Evolutionary conservation across 2,797 vertebrate genomes (phyloP), one percentile per base, ranked within the genome.

Genomic region (Tinamus major): DNA sequence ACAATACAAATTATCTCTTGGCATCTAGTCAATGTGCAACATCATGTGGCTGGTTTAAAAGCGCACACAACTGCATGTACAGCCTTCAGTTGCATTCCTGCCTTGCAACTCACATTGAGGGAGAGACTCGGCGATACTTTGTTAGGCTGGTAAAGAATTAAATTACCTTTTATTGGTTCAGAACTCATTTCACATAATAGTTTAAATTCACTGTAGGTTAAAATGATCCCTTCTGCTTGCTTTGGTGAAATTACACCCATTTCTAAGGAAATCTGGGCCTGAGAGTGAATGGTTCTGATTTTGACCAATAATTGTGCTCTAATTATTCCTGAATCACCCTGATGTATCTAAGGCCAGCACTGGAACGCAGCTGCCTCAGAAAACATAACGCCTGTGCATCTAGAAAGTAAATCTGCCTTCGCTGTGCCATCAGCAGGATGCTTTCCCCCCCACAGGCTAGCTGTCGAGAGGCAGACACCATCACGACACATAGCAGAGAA

Each of bases 241-340:
- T 94, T 92, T 21, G 53, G 53, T 78, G 65, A 92, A 93, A 90
- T 82, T 51, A 27, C 64, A 83, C 65, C 9, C 1, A 63, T 82
- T 93, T 87, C 42, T 81, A 90, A 92, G 82, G 83, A 79, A 89
- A 77, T 80, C 49, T 72, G 44, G 59, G 67, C 61, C 18, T 33
- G 49, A 55, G 76, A 94, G 72, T 78, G 92, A 95, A 94, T 84
- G 69, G 67, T 63, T 72, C 51, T 92, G 87, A 93, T 95, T 96
- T 89, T 83, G 90, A 65, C 89, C 92, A 85, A 59, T 78, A 85
- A 93, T 86, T 87, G 76, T 85, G 59, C 37, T 80, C 49, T 87
- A 93, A 92, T 93, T 95, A 84, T 63, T 93, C 82, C 87, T 87
- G 79, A 94, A 46, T 81, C 87, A 92, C 92, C 79, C 84, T 80